These are phyloP conservation scores for Machimus rusticus DNA, from an alignment of 2,888 invertebrate genomes.

Conservation along the genomic window DNA sequence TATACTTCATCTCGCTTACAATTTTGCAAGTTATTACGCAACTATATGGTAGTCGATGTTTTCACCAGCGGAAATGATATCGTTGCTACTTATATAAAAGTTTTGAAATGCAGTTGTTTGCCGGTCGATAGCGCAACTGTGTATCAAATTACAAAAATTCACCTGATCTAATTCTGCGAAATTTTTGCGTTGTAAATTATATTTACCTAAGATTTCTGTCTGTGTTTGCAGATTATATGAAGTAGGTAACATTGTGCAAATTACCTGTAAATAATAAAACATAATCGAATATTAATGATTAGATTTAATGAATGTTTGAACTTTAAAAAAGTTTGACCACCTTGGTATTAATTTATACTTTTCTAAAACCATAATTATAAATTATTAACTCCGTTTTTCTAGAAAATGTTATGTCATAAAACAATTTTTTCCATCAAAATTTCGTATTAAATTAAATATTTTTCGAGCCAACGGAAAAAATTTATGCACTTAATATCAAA, in stretches of 20 bases:
- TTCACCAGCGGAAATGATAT: background rate
- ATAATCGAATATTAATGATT: no score
- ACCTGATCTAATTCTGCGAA: background rate
- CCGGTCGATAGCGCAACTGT: background rate
- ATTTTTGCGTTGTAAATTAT: background rate
- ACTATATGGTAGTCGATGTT: background rate
- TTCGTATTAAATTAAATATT: no score
- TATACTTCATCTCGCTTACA: background rate
- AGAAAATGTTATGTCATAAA: no score
- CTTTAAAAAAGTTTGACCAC: no score
- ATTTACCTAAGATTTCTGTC: background rate
- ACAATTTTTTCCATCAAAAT: no score
- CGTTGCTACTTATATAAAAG: background rate
- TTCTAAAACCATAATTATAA: no score
- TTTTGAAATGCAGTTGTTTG: background rate
- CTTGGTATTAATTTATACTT: no score
- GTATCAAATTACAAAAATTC: background rate
- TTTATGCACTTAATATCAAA: no score
- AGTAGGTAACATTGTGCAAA: background rate
- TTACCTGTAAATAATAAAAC: background rate
- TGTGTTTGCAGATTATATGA: background rate
- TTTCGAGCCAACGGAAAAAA: no score
- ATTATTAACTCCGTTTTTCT: no score
- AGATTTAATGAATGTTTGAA: no score
- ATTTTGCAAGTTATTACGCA: background rate